Percentiles rank a stretch among this genome's conserved stretches.
phyloP scores from a whole-genome alignment of 2,113 vertebrate species.

The Neolamprologus fasciatus region DNA sequence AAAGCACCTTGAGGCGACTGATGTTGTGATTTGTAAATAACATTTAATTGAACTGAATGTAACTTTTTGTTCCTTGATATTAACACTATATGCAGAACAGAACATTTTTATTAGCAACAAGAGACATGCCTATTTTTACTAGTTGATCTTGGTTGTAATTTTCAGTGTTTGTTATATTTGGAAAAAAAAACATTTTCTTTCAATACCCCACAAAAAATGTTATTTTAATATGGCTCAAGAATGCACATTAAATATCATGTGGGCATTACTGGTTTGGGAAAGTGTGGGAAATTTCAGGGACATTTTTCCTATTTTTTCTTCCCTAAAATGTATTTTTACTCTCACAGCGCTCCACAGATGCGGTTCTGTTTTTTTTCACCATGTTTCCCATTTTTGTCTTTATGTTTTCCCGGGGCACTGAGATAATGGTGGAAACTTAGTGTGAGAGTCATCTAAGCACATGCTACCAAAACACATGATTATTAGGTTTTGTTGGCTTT shows the following conservation, averaged over 20 bases:
- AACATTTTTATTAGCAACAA: not conserved
- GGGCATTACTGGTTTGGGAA: not conserved
- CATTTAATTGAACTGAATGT: not conserved
- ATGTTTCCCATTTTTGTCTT: not conserved
- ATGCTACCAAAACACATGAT: slow-evolving; percentile 15
- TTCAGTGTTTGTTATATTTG: not conserved
- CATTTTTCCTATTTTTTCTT: not conserved
- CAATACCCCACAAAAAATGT: not conserved
- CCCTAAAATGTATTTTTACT: not conserved
- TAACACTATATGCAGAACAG: not conserved
- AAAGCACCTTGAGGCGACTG: not conserved
- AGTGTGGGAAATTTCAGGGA: not conserved
- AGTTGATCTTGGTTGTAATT: not conserved
- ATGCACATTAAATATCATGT: not conserved
- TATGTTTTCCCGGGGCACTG: not conserved
- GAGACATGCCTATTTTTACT: not conserved
- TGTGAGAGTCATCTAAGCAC: not conserved
- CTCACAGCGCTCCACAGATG: not conserved
- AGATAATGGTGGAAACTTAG: not conserved
- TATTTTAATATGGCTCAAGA: not conserved
- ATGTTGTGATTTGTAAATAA: not conserved
- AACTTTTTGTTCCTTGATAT: not conserved
- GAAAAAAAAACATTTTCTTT: too few relatives aligned
- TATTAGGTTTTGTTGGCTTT: not conserved
- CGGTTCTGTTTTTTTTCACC: not conserved